A percentile compares a stretch with the other conserved stretches of the same genome.
These are phyloP conservation scores for Plagiodera versicolora DNA, from an alignment of 2,888 invertebrate species.

Conservation along the genomic window DNA sequence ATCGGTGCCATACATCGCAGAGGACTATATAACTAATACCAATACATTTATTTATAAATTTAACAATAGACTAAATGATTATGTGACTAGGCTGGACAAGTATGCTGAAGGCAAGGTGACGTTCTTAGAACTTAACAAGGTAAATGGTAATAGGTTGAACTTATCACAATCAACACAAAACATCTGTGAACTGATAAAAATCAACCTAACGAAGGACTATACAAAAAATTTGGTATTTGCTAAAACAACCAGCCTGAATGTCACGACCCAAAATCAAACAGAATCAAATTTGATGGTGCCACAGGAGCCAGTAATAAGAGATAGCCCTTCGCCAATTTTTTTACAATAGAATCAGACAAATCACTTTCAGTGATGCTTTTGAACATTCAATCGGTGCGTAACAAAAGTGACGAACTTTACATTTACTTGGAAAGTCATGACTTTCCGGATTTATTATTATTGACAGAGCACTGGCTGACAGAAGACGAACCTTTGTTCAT, in stretches of 20 bases:
- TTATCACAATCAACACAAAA: not conserved
- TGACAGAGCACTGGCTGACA: not conserved
- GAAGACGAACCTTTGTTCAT: not conserved
- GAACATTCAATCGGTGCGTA: not conserved
- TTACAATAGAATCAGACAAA: not conserved
- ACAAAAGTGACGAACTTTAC: not conserved
- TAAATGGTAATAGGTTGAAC: no score
- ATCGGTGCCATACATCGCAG: not conserved
- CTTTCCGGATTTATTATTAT: not conserved
- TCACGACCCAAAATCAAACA: not conserved
- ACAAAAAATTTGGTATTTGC: not conserved
- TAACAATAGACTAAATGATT: constrained; percentile 6
- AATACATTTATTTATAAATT: not conserved
- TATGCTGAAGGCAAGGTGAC: not conserved
- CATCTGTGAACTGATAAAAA: not conserved
- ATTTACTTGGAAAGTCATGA: not conserved
- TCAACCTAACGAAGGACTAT: not conserved
- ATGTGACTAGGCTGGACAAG: not conserved
- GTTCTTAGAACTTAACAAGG: no score
- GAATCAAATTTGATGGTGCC: not conserved
- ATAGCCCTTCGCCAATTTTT: not conserved
- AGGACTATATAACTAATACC: not conserved
- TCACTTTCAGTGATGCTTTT: not conserved
- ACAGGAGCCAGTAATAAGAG: not conserved
- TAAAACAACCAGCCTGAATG: not conserved